Evolutionary conservation across 1,140 invertebrate species (phyloP), one percentile per base, ranked within the genome.

Genomic region (Eriocheir sinensis): DNA sequence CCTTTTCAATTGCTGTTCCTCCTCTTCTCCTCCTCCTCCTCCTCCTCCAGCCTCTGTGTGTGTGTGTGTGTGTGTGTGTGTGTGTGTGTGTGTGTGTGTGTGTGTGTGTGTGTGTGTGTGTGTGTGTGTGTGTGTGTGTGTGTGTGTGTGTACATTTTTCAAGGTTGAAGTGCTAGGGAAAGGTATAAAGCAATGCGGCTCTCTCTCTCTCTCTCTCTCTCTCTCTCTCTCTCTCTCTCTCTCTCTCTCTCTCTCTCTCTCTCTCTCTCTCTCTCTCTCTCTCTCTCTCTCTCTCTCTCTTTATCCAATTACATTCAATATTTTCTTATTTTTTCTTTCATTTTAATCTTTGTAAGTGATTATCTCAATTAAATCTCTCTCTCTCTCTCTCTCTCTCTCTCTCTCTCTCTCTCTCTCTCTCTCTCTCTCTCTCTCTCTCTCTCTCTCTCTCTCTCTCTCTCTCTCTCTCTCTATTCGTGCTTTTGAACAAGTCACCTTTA

Each of bases 51-150:
- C 0, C 21, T 32, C 15, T 3, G 85, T 41, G 4, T 88, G 85
- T 88, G 15, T 36, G 85, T 88, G 85, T 88, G 85, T 88, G 85
- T 88, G 85, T 88, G 85, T 88, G 85, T 89, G 41, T 40, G 36
- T 89, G 41, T 44, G 41, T 89, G 41, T 44, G 41, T 89, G 41
- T 44, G 41, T 89, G 41, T 44, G 41, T 89, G 41, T 44, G 41
- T 40, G 36, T 36, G 36, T 86, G 60, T 72, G 60, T 72, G 60
- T 72, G 60, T 72, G 60, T 72, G 60, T 72, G 60, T 72, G 60
- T 72, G 60, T 72, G 60, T 72, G 60, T 72, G 60, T 72, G 60
- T 72, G 60, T 72, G 60, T 72, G 60, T 72, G 60, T 72, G 60
- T 72, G 60, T 72, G 60, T 72, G 60, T 72, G 60, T 72, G 60